Base-by-base conservation (phyloP, 1,140 invertebrate genomes). In the Achatina immaculata region DNA sequence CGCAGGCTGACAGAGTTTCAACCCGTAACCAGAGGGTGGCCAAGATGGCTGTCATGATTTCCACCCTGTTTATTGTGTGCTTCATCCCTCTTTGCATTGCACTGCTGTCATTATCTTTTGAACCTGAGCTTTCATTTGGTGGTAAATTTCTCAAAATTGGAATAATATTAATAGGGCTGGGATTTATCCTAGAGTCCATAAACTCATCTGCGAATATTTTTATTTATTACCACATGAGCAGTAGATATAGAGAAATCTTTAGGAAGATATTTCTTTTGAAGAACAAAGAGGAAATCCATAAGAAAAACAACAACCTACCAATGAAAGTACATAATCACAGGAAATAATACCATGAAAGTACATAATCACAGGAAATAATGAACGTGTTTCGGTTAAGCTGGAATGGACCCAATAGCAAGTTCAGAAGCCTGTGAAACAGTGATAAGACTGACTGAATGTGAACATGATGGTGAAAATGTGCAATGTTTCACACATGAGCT, bases 221-320 rank as follows among this genome's bases (percentile, higher is more conserved):
- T 38, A 72, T 72, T 31, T 72, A 72, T 38, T 72, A 72, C 69
- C 16, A 40, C 34, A 72, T 72, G 69, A 72, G 69, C 28, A 38
- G 31, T 14, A 11, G 40, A 9, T 72, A 72, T 38, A 7, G 69
- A 9, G 16, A 38, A 21, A 38, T 72, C 7, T 72, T 72, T 40
- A 43, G 40, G 16, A 11, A 72, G 38, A 40, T 43, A 6, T 72
- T 72, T 28, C 19, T 7, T 19, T n/a, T n/a, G n/a, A n/a, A n/a
- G n/a, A n/a, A n/a, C n/a, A n/a, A n/a, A n/a, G n/a, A n/a, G n/a
- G n/a, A n/a, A n/a, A n/a, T n/a, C n/a, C n/a, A n/a, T n/a, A n/a
- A n/a, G n/a, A n/a, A n/a, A n/a, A n/a, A n/a, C n/a, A n/a, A n/a
- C n/a, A n/a, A n/a, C n/a, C n/a, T n/a, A n/a, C n/a, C n/a, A n/a